Percentiles rank a stretch among this genome's conserved stretches.
phyloP scores from a whole-genome alignment of 2,113 vertebrate species.

The Oncorhynchus gorbuscha region DNA sequence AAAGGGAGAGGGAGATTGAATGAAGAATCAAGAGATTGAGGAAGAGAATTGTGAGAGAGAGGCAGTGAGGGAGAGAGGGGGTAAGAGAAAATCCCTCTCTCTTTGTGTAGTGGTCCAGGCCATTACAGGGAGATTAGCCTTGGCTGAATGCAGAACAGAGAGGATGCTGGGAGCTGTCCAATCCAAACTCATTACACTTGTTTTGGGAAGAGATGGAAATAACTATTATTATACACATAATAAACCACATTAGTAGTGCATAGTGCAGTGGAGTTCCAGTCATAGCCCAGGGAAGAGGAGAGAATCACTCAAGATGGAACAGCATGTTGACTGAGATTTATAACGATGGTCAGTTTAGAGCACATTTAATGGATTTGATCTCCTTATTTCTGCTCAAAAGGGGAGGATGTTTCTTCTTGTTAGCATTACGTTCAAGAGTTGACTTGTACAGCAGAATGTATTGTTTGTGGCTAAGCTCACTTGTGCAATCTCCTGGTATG shows the following conservation, averaged over 20 bases:
- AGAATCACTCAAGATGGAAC: conserved; percentile 25
- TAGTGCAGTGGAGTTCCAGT: too few species aligned
- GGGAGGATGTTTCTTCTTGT: not conserved
- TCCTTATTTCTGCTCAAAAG: too few species aligned
- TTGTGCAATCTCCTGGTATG: not conserved
- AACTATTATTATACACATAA: too few species aligned
- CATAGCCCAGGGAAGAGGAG: too few species aligned
- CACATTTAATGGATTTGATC: not conserved
- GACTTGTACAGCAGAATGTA: too few species aligned
- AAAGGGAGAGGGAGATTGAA: not conserved
- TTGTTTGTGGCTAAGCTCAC: too few species aligned
- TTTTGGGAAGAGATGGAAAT: too few species aligned
- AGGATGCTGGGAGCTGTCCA: too few species aligned
- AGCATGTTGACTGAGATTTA: conserved; percentile 15
- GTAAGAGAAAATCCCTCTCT: not conserved
- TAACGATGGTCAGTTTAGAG: conserved; percentile 21
- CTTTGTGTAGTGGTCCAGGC: too few species aligned
- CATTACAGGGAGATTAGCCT: too few species aligned
- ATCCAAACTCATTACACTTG: too few species aligned
- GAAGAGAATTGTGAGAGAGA: conserved; percentile 1
- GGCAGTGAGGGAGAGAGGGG: conserved; percentile 8
- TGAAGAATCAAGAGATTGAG: conserved; percentile 7
- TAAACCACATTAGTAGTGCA: not conserved
- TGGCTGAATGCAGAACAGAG: too few species aligned
- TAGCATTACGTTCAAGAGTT: not conserved